Conservation (phyloP, 2,888 invertebrate species). For the Synanthedon vespiformis region DNA sequence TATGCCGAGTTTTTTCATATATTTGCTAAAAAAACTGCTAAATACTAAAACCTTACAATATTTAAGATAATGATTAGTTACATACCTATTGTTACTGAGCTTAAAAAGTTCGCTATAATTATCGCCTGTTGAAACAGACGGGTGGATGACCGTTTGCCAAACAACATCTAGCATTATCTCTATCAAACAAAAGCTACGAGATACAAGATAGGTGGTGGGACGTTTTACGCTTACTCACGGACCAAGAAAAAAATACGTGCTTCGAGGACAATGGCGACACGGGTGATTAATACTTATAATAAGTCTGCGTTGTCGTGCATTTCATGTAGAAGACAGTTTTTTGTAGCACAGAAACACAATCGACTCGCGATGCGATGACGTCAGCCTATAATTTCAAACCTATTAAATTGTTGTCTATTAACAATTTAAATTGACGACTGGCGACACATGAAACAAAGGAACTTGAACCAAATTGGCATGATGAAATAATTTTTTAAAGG, state of each 20-base stretch:
- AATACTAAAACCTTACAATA: too few species aligned
- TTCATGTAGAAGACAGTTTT: neutral
- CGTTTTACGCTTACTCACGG: slow-evolving; percentile 52
- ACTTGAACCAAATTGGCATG: too few species aligned
- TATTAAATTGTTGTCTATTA: neutral
- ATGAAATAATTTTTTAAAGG: too few species aligned
- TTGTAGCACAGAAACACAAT: neutral
- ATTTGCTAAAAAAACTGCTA: too few species aligned
- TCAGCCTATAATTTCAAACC: neutral
- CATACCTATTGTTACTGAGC: too few species aligned
- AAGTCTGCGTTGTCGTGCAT: neutral
- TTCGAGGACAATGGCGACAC: slow-evolving; percentile 42
- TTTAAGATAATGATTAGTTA: too few species aligned
- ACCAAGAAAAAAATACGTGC: neutral
- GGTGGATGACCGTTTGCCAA: slow-evolving; percentile 42
- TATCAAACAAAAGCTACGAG: slow-evolving; percentile 48
- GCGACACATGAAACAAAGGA: too few species aligned
- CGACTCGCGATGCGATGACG: neutral
- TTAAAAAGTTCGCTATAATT: slow-evolving; percentile 17
- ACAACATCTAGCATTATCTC: slow-evolving; percentile 29
- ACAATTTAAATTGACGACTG: too few species aligned
- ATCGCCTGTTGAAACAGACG: slow-evolving; percentile 16
- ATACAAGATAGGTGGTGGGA: slow-evolving; percentile 33
- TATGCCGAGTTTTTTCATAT: too few species aligned
- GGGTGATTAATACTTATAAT: neutral